phyloP scores from a whole-genome alignment of 2,113 vertebrate species.

The Scatophagus argus region DNA sequence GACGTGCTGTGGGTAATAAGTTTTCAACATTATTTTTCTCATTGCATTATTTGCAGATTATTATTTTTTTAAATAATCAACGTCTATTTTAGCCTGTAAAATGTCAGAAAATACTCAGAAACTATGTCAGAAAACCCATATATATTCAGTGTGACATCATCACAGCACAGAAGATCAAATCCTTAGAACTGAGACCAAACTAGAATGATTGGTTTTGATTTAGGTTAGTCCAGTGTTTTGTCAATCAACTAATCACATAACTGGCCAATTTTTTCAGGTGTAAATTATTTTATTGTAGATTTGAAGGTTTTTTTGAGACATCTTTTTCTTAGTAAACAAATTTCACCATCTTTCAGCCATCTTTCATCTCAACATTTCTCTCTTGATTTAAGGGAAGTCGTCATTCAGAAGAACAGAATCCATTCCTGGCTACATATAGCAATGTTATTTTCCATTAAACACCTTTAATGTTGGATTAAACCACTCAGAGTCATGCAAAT shows the following conservation, averaged over 20 bases:
- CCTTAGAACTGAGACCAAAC: neutral
- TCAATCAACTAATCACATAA: too few species aligned
- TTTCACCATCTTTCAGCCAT: neutral
- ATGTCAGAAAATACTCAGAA: neutral
- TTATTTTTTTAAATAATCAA: neutral
- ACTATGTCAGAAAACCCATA: too few species aligned
- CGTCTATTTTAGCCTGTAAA: neutral
- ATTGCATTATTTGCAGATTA: neutral
- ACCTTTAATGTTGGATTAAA: conserved; percentile 12
- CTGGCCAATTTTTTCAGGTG: neutral
- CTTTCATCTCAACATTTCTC: neutral
- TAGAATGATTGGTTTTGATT: too few species aligned
- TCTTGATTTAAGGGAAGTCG: neutral
- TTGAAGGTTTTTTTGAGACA: neutral
- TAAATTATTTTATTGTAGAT: neutral
- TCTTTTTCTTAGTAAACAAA: neutral
- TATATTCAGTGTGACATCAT: too few species aligned
- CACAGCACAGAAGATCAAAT: neutral
- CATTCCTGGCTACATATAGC: neutral
- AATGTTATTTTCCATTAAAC: neutral
- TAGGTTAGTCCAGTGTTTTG: too few species aligned
- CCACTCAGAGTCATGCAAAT: neutral
- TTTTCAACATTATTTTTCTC: too few species aligned
- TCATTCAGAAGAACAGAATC: neutral
- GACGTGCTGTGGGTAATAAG: too few species aligned